A percentile compares a stretch with the other conserved stretches of the same genome.
Conservation (phyloP, 2,113 vertebrate species). For the Paradoxurus hermaphroditus region DNA sequence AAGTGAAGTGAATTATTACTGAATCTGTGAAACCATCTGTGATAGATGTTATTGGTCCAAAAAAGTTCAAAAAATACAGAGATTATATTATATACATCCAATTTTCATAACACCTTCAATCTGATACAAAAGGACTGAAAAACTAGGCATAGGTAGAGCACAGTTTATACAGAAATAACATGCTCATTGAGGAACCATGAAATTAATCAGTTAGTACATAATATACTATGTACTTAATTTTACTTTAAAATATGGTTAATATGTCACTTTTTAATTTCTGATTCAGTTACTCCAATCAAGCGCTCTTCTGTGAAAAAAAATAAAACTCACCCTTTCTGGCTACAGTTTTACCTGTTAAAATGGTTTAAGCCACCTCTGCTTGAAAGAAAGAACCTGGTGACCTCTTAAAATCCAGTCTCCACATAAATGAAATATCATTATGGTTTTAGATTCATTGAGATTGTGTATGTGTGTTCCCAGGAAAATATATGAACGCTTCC, state of each 20-base stretch:
- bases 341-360: not conserved
- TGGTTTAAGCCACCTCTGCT: not conserved
- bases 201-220: not conserved
- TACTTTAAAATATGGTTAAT: not conserved
- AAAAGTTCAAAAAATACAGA: not conserved
- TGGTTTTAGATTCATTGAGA: not conserved
- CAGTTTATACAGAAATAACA: not conserved
- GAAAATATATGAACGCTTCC: not conserved
- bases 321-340: not conserved
- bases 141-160: not conserved
- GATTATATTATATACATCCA: not conserved
- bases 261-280: not conserved
- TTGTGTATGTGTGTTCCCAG: not conserved
- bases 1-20: not conserved
- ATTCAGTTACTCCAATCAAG: not conserved
- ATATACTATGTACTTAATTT: not conserved
- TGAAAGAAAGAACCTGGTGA: not conserved
- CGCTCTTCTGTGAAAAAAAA: not conserved
- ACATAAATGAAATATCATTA: not conserved
- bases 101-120: not conserved
- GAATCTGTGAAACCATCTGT: not conserved
- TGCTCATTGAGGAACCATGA: not conserved
- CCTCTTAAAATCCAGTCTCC: not conserved
- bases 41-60: not conserved
- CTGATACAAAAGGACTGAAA: not conserved